A percentile compares a stretch with the other conserved stretches of the same genome.
Conservation (phyloP, 1,140 invertebrate species). For the Cyrtorhinus lividipennis region DNA sequence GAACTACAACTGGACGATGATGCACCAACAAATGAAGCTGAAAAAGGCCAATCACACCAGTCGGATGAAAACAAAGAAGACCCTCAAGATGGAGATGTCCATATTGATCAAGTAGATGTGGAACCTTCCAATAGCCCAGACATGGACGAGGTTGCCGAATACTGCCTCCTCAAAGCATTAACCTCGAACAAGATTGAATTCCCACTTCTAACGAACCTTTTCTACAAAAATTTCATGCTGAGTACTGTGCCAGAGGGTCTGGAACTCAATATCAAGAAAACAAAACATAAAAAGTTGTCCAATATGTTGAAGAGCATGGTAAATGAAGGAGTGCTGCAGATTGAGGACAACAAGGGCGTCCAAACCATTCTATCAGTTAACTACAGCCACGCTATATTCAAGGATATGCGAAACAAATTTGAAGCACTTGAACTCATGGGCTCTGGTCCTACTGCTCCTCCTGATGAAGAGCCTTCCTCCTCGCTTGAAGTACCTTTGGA, state of each 20-base stretch:
- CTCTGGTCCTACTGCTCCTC: neutral
- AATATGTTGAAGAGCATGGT: neutral
- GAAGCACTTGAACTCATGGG: neutral
- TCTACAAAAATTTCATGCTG: conserved; percentile 1
- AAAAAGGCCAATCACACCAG: neutral
- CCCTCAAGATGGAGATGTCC: neutral
- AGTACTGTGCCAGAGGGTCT: neutral
- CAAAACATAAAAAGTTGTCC: neutral
- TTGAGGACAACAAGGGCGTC: neutral
- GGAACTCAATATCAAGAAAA: neutral
- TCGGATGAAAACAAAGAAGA: neutral
- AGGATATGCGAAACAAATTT: neutral
- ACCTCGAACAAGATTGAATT: neutral
- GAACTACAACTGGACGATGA: neutral
- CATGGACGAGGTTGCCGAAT: neutral
- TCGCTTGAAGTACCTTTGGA: neutral
- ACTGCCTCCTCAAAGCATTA: neutral
- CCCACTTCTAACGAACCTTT: neutral
- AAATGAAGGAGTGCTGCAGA: neutral
- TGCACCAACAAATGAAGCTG: neutral
- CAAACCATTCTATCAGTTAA: neutral
- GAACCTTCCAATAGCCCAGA: neutral
- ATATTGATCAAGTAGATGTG: neutral
- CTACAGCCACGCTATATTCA: neutral
- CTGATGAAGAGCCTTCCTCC: neutral